phyloP scores from a whole-genome alignment of 1,140 invertebrate species.

The Schmidtea mediterranea region DNA sequence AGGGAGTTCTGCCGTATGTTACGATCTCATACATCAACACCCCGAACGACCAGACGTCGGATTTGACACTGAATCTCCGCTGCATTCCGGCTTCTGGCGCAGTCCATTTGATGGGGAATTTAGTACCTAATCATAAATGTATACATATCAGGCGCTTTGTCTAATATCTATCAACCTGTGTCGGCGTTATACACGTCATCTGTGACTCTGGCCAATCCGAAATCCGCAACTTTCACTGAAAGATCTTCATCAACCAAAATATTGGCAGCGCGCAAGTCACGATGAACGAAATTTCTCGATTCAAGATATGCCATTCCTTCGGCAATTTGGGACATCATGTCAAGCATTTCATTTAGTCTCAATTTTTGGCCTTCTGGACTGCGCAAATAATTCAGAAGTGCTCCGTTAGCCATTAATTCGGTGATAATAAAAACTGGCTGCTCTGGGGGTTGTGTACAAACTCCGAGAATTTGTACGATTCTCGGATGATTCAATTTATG shows the following conservation, averaged over 20 bases:
- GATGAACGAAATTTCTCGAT: conserved; percentile 67
- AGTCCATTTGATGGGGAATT: conserved; percentile 96
- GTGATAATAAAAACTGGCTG: conserved; percentile 99
- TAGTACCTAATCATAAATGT: conserved; percentile 19
- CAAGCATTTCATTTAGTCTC: conserved; percentile 53
- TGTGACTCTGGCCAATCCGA: conserved; percentile 44
- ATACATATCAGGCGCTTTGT: no score
- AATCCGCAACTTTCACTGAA: conserved; percentile 59
- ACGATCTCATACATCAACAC: conserved; percentile 98
- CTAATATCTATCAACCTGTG: no score
- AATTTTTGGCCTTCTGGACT: conserved; percentile 43
- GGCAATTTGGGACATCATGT: conserved; percentile 79
- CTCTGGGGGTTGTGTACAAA: conserved; percentile 71
- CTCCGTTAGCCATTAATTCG: conserved; percentile 90
- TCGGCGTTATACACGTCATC: no score
- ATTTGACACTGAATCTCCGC: conserved; percentile 85
- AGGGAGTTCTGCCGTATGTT: conserved; percentile 90
- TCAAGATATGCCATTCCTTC: conserved; percentile 87
- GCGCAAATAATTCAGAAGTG: conserved; percentile 42
- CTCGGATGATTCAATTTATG: conserved; percentile 74
- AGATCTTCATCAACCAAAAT: conserved; percentile 78
- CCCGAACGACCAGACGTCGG: conserved; percentile 94
- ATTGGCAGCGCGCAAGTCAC: conserved; percentile 75
- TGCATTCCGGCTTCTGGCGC: conserved; percentile 94
- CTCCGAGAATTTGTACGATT: conserved; percentile 88